phyloP scores from a whole-genome alignment of 2,113 vertebrate species.

The Recurvirostra avosetta region DNA sequence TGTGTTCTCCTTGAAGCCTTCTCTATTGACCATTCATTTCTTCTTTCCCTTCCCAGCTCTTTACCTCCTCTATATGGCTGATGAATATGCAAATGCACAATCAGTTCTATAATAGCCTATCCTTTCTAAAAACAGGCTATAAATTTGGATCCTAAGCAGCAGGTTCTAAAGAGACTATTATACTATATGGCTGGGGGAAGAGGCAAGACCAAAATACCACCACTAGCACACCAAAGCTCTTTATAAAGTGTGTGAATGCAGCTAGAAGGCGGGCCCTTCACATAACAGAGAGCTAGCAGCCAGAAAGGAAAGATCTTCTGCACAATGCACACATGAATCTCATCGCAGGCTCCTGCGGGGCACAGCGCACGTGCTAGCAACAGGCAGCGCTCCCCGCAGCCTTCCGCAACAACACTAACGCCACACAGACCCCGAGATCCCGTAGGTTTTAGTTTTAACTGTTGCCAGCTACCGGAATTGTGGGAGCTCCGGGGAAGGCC shows the following conservation, averaged over 20 bases:
- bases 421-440: neutral
- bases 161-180: conserved; percentile 38
- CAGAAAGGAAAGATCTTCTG: neutral
- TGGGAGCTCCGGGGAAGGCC: neutral
- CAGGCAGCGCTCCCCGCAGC: neutral
- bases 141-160: conserved; percentile 41
- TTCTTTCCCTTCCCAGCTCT: conserved; percentile 14
- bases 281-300: neutral
- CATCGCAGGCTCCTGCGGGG: neutral
- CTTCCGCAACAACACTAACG: fast-evolving
- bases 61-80: conserved; percentile 28
- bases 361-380: neutral
- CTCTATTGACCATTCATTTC: conserved; percentile 54
- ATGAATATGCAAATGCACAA: conserved; percentile 52
- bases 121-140: conserved; percentile 37
- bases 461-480: neutral
- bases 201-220: neutral
- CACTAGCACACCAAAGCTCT: neutral
- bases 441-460: fast-evolving
- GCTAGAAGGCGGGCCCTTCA: neutral
- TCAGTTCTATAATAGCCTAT: conserved; percentile 25
- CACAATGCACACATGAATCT: neutral
- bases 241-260: neutral
- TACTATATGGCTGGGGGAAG: neutral
- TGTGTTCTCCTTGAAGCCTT: neutral